Evolutionary conservation across 2,888 invertebrate species (phyloP).

Genomic region (Palloptera scutellata): DNA sequence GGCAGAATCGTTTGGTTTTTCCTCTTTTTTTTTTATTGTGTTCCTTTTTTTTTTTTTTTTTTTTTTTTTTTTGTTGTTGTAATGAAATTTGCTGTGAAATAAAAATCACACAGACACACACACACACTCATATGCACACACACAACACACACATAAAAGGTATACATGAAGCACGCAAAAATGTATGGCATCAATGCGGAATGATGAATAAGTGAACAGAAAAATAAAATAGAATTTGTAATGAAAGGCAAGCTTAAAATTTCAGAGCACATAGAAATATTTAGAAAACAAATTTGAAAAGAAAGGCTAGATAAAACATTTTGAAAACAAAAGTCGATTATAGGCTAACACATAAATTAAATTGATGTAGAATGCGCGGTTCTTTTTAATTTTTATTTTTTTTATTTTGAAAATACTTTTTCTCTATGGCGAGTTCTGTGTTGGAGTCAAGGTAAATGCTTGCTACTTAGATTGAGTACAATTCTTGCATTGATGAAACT

Average conservation of each 20-base stretch:
- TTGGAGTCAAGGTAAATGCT: no score
- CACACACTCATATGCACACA: not conserved
- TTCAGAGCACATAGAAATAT: not conserved
- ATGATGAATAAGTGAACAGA: not conserved
- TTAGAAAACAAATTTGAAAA: not conserved
- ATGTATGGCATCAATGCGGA: not conserved
- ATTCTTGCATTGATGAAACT: no score
- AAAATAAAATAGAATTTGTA: constrained; percentile 1
- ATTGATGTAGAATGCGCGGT: not conserved
- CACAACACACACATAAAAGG: not conserved
- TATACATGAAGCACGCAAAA: not conserved
- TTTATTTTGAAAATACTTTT: no score
- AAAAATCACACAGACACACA: not conserved
- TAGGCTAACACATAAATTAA: not conserved
- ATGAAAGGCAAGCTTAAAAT: not conserved
- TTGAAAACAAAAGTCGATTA: not conserved
- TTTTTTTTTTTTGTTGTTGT: constrained; percentile 1
- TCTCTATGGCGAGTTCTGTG: no score
- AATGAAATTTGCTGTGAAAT: not conserved
- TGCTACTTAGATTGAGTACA: not conserved
- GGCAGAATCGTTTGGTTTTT: constrained; percentile 4
- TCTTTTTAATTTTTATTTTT: not conserved
- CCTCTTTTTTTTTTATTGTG: not conserved
- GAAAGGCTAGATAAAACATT: not conserved
- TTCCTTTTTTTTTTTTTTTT: not conserved